These are phyloP conservation scores for Polyploca ridens DNA, from an alignment of 2,888 invertebrate species.

Conservation along the genomic window DNA sequence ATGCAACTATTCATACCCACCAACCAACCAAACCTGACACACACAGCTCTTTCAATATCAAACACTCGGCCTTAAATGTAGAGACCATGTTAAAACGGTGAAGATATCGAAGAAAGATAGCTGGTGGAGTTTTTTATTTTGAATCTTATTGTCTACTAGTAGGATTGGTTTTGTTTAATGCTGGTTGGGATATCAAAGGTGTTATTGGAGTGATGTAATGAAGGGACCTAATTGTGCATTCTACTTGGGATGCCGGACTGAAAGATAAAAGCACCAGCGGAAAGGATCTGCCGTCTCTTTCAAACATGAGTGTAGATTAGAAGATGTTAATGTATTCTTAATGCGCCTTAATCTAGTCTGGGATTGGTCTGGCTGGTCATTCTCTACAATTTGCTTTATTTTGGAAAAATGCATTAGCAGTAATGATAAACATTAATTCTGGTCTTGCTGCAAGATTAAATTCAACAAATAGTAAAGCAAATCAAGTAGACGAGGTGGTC, in stretches of 20 bases:
- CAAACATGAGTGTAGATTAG: slow-evolving; percentile 41
- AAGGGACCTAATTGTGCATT: slow-evolving; percentile 82
- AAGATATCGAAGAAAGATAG: slow-evolving; percentile 53
- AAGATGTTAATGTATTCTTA: slow-evolving; percentile 5
- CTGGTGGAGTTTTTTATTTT: slow-evolving; percentile 21
- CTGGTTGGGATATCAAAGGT: slow-evolving; percentile 62
- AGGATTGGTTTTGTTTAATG: slow-evolving; percentile 33
- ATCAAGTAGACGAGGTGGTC: too few species aligned
- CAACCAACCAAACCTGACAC: slow-evolving; percentile 45
- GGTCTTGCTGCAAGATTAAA: too few species aligned
- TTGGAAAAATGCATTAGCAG: background rate
- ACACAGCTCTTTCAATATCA: slow-evolving; percentile 69
- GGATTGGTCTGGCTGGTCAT: background rate
- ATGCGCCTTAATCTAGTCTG: slow-evolving; percentile 5
- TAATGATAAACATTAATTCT: background rate
- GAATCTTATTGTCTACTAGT: slow-evolving; percentile 21
- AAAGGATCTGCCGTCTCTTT: slow-evolving; percentile 52
- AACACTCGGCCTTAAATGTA: slow-evolving; percentile 53
- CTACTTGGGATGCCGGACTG: slow-evolving; percentile 65
- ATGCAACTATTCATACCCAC: slow-evolving; percentile 75
- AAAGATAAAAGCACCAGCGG: slow-evolving; percentile 69
- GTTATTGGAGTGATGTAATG: slow-evolving; percentile 83
- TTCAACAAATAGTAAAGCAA: too few species aligned
- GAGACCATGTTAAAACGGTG: slow-evolving; percentile 49
- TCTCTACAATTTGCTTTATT: background rate